Evolutionary conservation across 1,140 invertebrate species (phyloP).

Genomic region (Drosophila elegans): DNA sequence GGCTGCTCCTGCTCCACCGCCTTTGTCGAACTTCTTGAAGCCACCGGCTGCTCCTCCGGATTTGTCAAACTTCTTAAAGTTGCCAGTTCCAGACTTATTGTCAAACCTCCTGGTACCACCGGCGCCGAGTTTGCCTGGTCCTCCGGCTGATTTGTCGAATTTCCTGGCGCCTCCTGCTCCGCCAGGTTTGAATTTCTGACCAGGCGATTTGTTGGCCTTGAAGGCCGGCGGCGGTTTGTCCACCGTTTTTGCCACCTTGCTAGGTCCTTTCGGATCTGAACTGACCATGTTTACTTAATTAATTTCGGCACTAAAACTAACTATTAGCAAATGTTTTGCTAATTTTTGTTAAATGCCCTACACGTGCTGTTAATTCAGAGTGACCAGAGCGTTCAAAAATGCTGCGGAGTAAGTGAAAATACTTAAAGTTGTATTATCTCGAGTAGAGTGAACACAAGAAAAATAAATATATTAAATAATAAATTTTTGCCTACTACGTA

Average conservation of each 20-base stretch:
- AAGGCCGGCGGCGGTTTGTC: constrained; percentile 1
- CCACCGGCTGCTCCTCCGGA: neutral
- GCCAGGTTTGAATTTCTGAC: constrained; percentile 22
- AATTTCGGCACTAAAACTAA: constrained; percentile 5
- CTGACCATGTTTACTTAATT: constrained; percentile 27
- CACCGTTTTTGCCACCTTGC: constrained; percentile 12
- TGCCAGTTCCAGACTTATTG: constrained; percentile 4
- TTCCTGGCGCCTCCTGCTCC: constrained; percentile 13
- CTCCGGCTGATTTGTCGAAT: constrained; percentile 11
- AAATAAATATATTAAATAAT: neutral
- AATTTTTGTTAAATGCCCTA: constrained; percentile 7
- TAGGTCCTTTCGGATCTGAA: constrained; percentile 31
- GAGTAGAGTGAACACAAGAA: neutral
- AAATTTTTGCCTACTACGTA: too few relatives aligned
- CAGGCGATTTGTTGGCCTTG: constrained; percentile 18
- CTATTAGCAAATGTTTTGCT: constrained; percentile 22
- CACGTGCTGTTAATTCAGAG: constrained; percentile 32
- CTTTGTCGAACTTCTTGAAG: constrained; percentile 5
- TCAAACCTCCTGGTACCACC: constrained; percentile 15
- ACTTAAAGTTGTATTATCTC: neutral
- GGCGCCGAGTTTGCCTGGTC: constrained; percentile 2
- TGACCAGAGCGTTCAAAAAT: constrained; percentile 10
- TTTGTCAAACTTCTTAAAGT: constrained; percentile 15
- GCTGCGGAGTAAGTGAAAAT: neutral
- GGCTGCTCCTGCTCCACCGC: neutral